These are phyloP conservation scores for Amazona vittata DNA, from an alignment of 2,113 vertebrate species.

Conservation along the genomic window DNA sequence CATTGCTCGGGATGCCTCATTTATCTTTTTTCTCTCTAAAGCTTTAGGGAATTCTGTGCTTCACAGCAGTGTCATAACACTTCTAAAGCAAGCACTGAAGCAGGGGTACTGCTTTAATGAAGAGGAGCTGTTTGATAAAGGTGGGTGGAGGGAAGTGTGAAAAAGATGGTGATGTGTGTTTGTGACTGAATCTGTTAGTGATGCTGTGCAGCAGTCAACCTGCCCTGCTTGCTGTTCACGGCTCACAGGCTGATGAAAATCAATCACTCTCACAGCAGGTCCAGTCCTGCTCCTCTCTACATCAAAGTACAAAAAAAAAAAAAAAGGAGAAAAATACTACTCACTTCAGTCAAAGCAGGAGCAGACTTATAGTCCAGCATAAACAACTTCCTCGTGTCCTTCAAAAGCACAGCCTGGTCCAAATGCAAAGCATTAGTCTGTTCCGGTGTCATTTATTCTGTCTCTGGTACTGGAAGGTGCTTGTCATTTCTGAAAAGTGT, in stretches of 20 bases:
- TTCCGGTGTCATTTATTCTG: not conserved
- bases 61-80: conserved; percentile 54
- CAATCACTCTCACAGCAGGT: conserved; percentile 45
- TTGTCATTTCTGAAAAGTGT: not conserved
- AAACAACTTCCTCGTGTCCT: conserved; percentile 15
- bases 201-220: conserved; percentile 8
- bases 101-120: conserved; percentile 48
- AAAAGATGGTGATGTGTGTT: conserved; percentile 20
- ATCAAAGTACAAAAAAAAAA: conserved; percentile 36
- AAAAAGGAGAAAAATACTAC: not conserved
- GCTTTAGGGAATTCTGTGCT: conserved; percentile 42
- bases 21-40: conserved; percentile 24
- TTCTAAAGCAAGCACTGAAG: conserved; percentile 46
- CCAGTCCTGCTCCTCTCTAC: conserved; percentile 30
- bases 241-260: conserved; percentile 37
- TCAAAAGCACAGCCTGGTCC: not conserved
- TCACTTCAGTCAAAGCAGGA: conserved; percentile 19
- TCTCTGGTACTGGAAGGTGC: not conserved
- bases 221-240: conserved; percentile 20
- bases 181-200: not conserved
- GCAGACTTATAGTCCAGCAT: not conserved
- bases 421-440: not conserved
- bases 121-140: conserved; percentile 33
- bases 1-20: conserved; percentile 21
- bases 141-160: conserved; percentile 19